These are phyloP conservation scores for Macaca fascicularis DNA, from an alignment of 2,113 vertebrate species.

Conservation along the genomic window DNA sequence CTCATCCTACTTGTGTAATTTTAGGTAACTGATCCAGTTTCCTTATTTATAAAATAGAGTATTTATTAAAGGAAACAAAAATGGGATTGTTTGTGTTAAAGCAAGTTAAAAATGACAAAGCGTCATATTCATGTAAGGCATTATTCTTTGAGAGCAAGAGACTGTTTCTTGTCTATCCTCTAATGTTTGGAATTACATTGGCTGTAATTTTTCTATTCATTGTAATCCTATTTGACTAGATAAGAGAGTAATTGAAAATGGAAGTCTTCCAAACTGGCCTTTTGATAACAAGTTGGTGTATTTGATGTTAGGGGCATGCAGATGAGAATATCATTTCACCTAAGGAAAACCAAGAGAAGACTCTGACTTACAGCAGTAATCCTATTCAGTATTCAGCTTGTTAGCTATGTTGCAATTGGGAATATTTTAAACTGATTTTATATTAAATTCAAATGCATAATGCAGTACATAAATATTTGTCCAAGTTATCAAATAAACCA, in stretches of 20 bases:
- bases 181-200: not conserved
- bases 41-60: not conserved
- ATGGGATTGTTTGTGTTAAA: not conserved
- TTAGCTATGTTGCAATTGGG: not conserved
- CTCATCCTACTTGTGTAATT: not conserved
- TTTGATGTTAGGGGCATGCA: not conserved
- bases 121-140: not conserved
- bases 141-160: not conserved
- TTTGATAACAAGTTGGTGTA: conserved; percentile 1
- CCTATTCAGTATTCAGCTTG: conserved; percentile 40
- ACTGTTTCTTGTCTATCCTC: not conserved
- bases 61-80: conserved; percentile 17
- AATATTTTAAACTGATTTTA: conserved; percentile 63
- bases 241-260: conserved; percentile 41
- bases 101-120: not conserved
- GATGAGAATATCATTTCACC: conserved; percentile 1
- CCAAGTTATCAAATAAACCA: conserved; percentile 30
- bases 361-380: conserved; percentile 1
- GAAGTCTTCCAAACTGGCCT: not conserved
- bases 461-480: conserved; percentile 59
- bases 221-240: not conserved
- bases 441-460: conserved; percentile 58
- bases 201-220: not conserved
- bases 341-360: not conserved
- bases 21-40: not conserved